These are phyloP conservation scores for Hafferia zeledoni DNA, from an alignment of 2,797 vertebrate species.

Conservation along the genomic window DNA sequence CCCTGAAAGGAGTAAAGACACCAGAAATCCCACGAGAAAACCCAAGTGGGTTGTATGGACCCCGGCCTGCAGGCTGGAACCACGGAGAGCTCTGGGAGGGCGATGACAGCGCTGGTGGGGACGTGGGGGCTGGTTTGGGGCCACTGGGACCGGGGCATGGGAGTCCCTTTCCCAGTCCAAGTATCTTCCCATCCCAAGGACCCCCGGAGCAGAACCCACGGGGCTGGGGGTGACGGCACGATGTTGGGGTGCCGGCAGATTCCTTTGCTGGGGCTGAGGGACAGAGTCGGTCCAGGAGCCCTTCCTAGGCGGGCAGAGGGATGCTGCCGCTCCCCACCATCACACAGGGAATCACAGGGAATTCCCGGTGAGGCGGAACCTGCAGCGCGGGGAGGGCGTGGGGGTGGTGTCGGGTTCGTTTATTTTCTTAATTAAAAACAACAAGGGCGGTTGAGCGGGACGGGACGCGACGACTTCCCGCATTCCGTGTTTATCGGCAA, in stretches of 20 bases:
- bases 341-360: neutral
- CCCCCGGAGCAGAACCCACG: neutral
- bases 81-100: neutral
- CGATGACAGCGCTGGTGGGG: neutral
- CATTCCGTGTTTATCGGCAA: neutral
- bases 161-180: neutral
- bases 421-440: neutral
- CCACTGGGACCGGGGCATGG: neutral
- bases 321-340: neutral
- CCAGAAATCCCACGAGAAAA: neutral
- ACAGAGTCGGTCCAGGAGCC: neutral
- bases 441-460: neutral
- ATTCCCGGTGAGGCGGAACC: neutral
- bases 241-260: neutral
- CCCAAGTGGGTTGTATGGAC: accelerated
- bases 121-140: neutral
- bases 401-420: neutral
- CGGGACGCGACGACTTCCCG: neutral
- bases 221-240: neutral
- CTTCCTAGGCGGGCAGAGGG: neutral
- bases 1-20: neutral
- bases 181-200: neutral
- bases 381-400: neutral
- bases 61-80: neutral
- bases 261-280: neutral